Base-by-base conservation (phyloP, 2,888 invertebrate genomes). In the Hypolimnas misippus region DNA sequence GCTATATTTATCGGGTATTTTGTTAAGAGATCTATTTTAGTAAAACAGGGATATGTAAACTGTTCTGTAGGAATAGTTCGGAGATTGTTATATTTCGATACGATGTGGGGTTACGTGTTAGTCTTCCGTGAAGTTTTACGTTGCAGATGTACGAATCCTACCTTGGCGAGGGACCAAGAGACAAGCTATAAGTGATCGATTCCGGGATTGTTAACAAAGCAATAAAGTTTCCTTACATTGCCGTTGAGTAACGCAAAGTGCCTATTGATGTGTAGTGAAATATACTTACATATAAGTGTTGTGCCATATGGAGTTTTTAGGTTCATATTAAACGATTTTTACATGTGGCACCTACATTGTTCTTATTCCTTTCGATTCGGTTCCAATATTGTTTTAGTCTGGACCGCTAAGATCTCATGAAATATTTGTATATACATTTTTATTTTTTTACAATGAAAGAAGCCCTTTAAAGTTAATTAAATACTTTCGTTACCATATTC, bases 221-320 rank as follows among this genome's bases (percentile, higher is more conserved):
- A 76, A 75, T 76, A 70, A 75, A 53, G 49, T 63, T 70, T 67
- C 70, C 66, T 71, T 68, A 75, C 72, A 75, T 74, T 70, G 67
- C 73, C 65, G 73, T 65, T 65, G 72, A 65, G 65, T 68, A 69
- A 68, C 62, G 69, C 64, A 61, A 84, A 85, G 87, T 86, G 87
- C 87, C 87, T 86, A 76, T 79, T 73, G 77, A 74, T 80, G 77
- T 85, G 75, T 79, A 77, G 76, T 73, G 57, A 72, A 68, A 68
- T 71, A 72, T 72, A 71, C 57, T 55, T 56, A 46, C 60, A 55
- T 56, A 38, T 65, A 57, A 60, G 52, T 68, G 63, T 62, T 61
- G 58, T 68, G 53, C 61, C 66, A 67, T 66, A 55, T 57, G 57
- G 38, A 51, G 52, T 16, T 65, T 33, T 51, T 63, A 62, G 63